Base-by-base conservation (phyloP, 2,797 vertebrate species). In the Rhinophrynus dorsalis region DNA sequence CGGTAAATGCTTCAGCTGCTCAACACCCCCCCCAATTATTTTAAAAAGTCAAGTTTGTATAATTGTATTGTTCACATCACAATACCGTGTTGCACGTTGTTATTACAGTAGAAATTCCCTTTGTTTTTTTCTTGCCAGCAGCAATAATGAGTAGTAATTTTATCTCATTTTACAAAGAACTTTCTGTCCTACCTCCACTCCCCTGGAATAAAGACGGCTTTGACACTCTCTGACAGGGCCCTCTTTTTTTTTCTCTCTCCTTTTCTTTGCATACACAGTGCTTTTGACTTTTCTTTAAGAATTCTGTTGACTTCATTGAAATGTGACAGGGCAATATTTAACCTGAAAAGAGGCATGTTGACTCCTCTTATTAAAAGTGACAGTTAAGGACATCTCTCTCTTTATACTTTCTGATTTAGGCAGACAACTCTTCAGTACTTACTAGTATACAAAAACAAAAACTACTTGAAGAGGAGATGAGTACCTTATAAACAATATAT, bases 401-500 rank as follows among this genome's bases (percentile, higher is more conserved):
- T 96, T 95, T 92, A 95, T 96, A 94, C 92, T 88, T 90, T 83
- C 89, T 94, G 93, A 97, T 94, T 91, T 88, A 93, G 77, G 85
- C 87, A 94, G 94, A 97, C 94, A 96, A 93, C 90, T 88, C 81
- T 87, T 92, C 88, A 89, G 87, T 90, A 83, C 89, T 95, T 95
- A 96, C 93, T 93, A 93, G 92, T 92, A 92, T 90, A 91, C 84
- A 90, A 89, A 96, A 94, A 93, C 94, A 95, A 94, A 93, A 94
- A 95, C 94, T 94, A 96, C 85, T 54, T 87, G 87, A 86, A 78
- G 54, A 81, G 82, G 85, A 84, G 88, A 88, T 89, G 85, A 90
- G 85, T 89, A 88, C 90, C 85, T 90, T 90, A 98, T 98, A 92
- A 97, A 97, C 94, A 94, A 96, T 96, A 94, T 93, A 96, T 98